Conservation (phyloP, 1,140 invertebrate genomes). For the Heliconius eleuchia region DNA sequence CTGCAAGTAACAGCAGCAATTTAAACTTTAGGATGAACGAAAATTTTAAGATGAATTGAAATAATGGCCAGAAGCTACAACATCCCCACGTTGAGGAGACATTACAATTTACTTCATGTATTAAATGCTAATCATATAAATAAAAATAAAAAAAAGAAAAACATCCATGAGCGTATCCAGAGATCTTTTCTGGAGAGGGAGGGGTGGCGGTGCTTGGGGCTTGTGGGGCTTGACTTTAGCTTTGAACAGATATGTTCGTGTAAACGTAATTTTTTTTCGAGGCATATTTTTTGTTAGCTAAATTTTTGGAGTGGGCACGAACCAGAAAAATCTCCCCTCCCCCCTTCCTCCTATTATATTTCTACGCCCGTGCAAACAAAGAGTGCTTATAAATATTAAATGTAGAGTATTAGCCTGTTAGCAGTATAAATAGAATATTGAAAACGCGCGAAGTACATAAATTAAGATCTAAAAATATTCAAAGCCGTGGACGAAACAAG, state of each 20-base stretch:
- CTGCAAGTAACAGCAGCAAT: not conserved
- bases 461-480: conserved; percentile 38
- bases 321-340: no score
- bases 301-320: no score
- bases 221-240: no score
- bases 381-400: not conserved
- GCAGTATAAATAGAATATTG: conserved; percentile 7
- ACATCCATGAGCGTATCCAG: no score
- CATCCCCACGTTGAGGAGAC: not conserved
- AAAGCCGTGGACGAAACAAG: conserved; percentile 36
- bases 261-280: no score
- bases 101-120: not conserved
- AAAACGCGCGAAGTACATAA: conserved; percentile 20
- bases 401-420: not conserved
- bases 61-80: conserved; percentile 4
- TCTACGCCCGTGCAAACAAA: not conserved
- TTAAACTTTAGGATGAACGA: not conserved
- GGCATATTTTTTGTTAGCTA: no score
- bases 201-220: no score
- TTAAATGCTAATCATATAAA: not conserved
- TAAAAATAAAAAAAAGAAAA: not conserved
- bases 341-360: no score
- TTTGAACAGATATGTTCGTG: no score
- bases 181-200: no score
- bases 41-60: not conserved